Conservation (phyloP, 2,797 vertebrate species). For the Microhierax caerulescens region DNA sequence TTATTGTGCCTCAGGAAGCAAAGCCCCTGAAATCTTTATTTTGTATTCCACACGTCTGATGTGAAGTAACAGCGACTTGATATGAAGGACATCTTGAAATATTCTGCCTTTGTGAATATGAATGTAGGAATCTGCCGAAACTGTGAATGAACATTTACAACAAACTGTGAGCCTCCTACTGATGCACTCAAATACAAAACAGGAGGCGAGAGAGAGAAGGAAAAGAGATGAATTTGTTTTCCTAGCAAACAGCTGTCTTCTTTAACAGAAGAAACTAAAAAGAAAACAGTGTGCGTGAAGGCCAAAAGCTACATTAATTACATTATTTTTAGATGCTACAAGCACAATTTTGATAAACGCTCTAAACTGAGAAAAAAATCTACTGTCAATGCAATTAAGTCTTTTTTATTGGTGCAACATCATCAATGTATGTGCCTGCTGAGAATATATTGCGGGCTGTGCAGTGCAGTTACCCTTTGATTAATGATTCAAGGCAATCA, state of each 20-base stretch:
- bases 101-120: conserved; percentile 51
- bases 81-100: conserved; percentile 45
- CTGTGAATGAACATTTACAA: conserved; percentile 67
- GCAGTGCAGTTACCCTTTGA: conserved; percentile 39
- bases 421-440: conserved; percentile 22
- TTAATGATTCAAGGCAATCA: conserved; percentile 49
- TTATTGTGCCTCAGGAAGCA: not conserved
- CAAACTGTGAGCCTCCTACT: conserved; percentile 57
- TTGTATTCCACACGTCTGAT: not conserved
- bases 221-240: conserved; percentile 64
- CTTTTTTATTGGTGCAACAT: conserved; percentile 39
- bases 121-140: conserved; percentile 52
- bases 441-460: conserved; percentile 14
- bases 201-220: conserved; percentile 47
- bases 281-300: conserved; percentile 48
- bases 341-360: conserved; percentile 64
- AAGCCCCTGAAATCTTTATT: not conserved
- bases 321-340: conserved; percentile 68
- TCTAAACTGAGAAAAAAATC: conserved; percentile 39
- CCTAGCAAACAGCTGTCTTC: conserved; percentile 59
- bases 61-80: not conserved
- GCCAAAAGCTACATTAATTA: conserved; percentile 62
- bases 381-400: conserved; percentile 39
- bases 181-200: conserved; percentile 52
- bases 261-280: conserved; percentile 50